A percentile compares a stretch with the other conserved stretches of the same genome.
Conservation (phyloP, 2,113 vertebrate species). For the Peucedramus taeniatus region DNA sequence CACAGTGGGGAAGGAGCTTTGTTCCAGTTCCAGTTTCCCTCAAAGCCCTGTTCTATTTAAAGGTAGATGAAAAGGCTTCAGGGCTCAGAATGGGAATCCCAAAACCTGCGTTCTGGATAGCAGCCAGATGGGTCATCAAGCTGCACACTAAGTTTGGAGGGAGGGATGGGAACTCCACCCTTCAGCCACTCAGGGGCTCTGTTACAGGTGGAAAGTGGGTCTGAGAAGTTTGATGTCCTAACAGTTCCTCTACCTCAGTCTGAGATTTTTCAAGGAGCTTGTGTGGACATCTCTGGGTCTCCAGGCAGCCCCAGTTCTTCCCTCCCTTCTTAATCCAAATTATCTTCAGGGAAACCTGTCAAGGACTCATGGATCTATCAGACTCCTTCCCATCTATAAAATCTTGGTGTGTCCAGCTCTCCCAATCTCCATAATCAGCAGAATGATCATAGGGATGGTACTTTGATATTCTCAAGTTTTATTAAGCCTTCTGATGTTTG, state of each 20-base stretch:
- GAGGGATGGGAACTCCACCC: not conserved
- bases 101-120: not conserved
- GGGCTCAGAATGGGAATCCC: not conserved
- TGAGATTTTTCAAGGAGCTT: not conserved
- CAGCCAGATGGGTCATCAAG: not conserved
- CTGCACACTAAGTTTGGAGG: not conserved
- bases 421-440: not conserved
- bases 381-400: not conserved
- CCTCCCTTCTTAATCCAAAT: not conserved
- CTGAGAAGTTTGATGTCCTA: not conserved
- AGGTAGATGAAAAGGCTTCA: not conserved
- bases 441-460: too few species aligned
- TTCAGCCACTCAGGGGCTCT: not conserved
- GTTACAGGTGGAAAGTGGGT: not conserved
- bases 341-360: not conserved
- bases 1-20: constrained; percentile 29
- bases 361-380: not conserved
- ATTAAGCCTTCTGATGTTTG: too few species aligned
- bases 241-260: fast-evolving
- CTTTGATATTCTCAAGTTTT: too few species aligned
- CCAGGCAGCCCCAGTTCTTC: not conserved
- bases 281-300: not conserved
- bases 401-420: not conserved
- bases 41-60: constrained; percentile 19
- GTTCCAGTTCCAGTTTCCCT: constrained; percentile 43